Base-by-base conservation (phyloP, 2,113 vertebrate species). In the Chrysochloris asiatica region DNA sequence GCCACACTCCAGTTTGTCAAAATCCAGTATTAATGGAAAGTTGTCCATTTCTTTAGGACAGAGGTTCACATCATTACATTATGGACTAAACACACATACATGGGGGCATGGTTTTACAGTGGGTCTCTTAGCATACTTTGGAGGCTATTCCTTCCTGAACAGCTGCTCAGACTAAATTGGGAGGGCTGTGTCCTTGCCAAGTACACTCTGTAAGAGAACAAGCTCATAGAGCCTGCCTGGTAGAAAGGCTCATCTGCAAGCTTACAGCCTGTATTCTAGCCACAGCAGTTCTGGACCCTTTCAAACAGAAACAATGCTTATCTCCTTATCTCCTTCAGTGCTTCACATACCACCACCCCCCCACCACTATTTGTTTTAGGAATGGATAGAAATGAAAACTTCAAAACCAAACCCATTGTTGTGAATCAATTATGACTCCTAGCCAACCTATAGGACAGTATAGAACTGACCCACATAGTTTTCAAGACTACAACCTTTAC, bases 121-220 rank as follows among this genome's bases (percentile, higher is more conserved):
- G 83, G 86, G 77, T 91, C 78, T 93, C 89, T 71, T 21, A 6
- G 69, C 38, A 84, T 85, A 77, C 81, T 93, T 83, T 95, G 93
- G 94, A 93, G 95, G 89, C 93, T 3, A 92, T 76, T 89, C 84
- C 94, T 95, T 96, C 95, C 92, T 94, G 95, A 97, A 86, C 94
- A 95, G 95, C 95, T 97, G 95, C 95, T 93, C 92, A 87, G 94
- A 94, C 92, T 95, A 95, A 96, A 95, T 79, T 3, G 63, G 87
- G 91, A 95, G 92, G 72, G 67, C 84, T 87, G 80, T 38, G 50
- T 95, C 87, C 75, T 84, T 89, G 96, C 95, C 95, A 96, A 95
- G 96, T 87, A 96, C 96, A 94, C 1, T 79, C 84, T 94, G 96
- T 95, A 59, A 94, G 92, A 75, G 95, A 96, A 96, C 95, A 94